A percentile compares a stretch with the other conserved stretches of the same genome.
These are phyloP conservation scores for Cyprinus carpio DNA, from an alignment of 2,113 vertebrate species.

Conservation along the genomic window DNA sequence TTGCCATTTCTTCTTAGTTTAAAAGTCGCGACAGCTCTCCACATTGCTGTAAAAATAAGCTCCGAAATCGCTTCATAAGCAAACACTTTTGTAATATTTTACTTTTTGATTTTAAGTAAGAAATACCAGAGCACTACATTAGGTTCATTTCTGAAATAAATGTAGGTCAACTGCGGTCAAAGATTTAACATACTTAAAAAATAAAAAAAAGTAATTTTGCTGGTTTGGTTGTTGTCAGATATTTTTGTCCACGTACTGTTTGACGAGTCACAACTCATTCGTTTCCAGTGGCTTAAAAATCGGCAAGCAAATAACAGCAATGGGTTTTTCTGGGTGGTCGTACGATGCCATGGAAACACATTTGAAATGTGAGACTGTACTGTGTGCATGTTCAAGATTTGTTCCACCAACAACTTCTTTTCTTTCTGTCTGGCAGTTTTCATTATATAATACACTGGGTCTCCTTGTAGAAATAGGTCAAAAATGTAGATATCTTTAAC, in stretches of 20 bases:
- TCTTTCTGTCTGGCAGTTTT: not conserved
- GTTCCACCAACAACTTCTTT: slow-evolving; percentile 23
- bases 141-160: not conserved
- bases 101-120: not conserved
- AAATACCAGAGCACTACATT: not conserved
- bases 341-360: slow-evolving; percentile 27
- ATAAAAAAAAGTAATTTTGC: not conserved
- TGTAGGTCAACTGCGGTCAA: not conserved
- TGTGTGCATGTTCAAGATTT: not conserved
- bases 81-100: not conserved
- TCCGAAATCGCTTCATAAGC: not conserved
- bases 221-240: not conserved
- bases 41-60: slow-evolving; percentile 1
- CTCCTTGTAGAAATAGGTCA: slow-evolving; percentile 1
- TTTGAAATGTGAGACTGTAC: slow-evolving; percentile 19
- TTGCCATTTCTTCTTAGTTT: not conserved
- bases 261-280: not conserved
- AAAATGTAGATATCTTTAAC: slow-evolving; percentile 21
- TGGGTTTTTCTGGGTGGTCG: not conserved
- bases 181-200: not conserved
- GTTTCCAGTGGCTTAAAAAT: slow-evolving; percentile 25
- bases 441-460: not conserved
- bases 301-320: not conserved
- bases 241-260: not conserved
- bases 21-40: not conserved